Evolutionary conservation across 2,113 vertebrate genomes (phyloP), one percentile per base, ranked within the genome.

Genomic region (Rhabdomys dilectus): DNA sequence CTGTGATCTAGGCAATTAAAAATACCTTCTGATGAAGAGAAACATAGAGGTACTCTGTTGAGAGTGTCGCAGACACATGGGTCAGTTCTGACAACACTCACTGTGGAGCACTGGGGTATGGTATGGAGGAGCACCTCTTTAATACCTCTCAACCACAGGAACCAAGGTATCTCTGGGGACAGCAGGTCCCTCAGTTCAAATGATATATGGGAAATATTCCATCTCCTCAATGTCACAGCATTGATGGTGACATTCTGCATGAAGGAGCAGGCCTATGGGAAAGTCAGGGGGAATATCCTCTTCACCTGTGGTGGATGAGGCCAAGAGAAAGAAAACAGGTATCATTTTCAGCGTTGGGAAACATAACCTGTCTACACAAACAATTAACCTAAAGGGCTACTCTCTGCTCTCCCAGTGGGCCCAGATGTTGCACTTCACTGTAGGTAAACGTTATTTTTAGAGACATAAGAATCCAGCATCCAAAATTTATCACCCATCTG

Each of bases 371-470:
- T 82, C 96, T 95, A 88, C 75, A 86, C 88, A 95, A 98, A 93
- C 80, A 97, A 96, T 96, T 97, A 97, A 98, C 96, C 97, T 96
- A 91, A 92, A 93, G 96, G 93, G 91, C 96, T 81, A 94, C 92
- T 76, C 86, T 48, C 12, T 26, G 72, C 68, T 96, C 82, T 91
- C 96, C 94, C 94, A 56, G 0, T 21, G 89, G 96, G 53, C 96
- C 96, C 97, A 97, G 97, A 97, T 96, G 97, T 92, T 98, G 96
- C 91, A 82, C 97, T 98, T 98, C 97, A 97, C 96, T 97, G 96
- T 98, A 97, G 97, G 96, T 98, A 98, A 98, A 98, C 97, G 97
- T 97, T 97, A 97, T 98, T 98, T 96, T 98, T 97, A 97, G 96
- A 98, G 97, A 97, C 97, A 96, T 89, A 97, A 98, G 97, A 98